Base-by-base conservation (phyloP, 2,113 vertebrate species). In the Embiotoca jacksoni region DNA sequence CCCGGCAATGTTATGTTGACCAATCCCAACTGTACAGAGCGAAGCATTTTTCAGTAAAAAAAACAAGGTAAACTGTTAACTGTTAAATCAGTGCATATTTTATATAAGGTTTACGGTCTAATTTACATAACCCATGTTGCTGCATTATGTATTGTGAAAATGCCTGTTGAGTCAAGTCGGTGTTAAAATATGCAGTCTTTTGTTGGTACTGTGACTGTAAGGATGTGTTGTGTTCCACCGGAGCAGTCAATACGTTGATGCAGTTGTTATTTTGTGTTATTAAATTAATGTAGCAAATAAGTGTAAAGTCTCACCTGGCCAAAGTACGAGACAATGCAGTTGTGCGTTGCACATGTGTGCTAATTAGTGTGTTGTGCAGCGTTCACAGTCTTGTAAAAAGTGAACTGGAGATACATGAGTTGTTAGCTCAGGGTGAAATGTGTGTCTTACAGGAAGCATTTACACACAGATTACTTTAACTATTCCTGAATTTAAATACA, bases 261-360 rank as follows among this genome's bases (percentile, higher is more conserved):
- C 50, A 67, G 58, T 78, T 84, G 82, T 76, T 76, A 78, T 90
- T 82, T 80, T 57, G 80, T 75, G 81, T 86, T 83, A 83, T 86
- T 80, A 75, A 82, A 93, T 92, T 90, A 91, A 91, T 91, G 66
- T 80, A 91, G 91, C 85, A 91, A 89, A 88, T 89, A 82, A 87
- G 83, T 86, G 81, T 84, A 10, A 81, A 79, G 88, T 92, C 84
- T 90, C 89, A 93, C 89, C 81, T 87, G 83, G 57, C 62, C 62
- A 65, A 77, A 88, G 71, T 82, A 86, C 32, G 79, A 88, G 84
- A 71, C 57, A 3, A 56, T 60, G 58, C 71, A 7, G 67, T 72
- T 82, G 74, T 70, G 75, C 65, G 60, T 63, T 64, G 58, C 61
- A 52, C 66, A 62, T 69, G 52, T 82, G 72, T 78, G 81, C 83